These are phyloP conservation scores for Esox masquinongy DNA, from an alignment of 2,797 vertebrate species.

Conservation along the genomic window DNA sequence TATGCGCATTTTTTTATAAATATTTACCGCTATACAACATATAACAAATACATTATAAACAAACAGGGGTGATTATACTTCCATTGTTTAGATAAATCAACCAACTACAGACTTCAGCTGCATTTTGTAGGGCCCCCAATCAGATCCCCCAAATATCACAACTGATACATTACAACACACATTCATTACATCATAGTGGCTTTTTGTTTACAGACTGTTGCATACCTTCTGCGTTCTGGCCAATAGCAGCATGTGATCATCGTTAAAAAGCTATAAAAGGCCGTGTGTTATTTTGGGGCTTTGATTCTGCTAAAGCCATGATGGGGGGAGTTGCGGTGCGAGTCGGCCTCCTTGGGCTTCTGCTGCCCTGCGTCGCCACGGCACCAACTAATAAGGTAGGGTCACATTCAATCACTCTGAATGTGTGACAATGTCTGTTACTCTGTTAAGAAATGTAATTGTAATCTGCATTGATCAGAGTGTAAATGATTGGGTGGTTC, in stretches of 20 bases:
- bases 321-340: conserved; percentile 54
- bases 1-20: no score
- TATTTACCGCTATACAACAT: no score
- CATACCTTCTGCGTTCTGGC: conserved; percentile 2
- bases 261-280: conserved; percentile 42
- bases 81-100: no score
- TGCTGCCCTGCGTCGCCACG: conserved; percentile 53
- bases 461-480: background rate
- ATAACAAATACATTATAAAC: no score
- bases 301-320: conserved; percentile 22
- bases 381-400: conserved; percentile 50
- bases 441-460: background rate
- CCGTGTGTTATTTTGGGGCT: conserved; percentile 8
- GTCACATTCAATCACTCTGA: background rate
- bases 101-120: no score
- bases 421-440: no score
- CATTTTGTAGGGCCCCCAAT: no score
- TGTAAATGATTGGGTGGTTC: background rate
- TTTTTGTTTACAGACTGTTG: conserved; percentile 15
- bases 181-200: background rate
- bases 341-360: conserved; percentile 52
- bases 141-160: no score
- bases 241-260: conserved; percentile 29
- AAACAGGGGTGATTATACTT: no score
- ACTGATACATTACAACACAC: background rate